These are phyloP conservation scores for Drosophila pectinifera DNA, from an alignment of 1,140 invertebrate genomes.

Conservation along the genomic window DNA sequence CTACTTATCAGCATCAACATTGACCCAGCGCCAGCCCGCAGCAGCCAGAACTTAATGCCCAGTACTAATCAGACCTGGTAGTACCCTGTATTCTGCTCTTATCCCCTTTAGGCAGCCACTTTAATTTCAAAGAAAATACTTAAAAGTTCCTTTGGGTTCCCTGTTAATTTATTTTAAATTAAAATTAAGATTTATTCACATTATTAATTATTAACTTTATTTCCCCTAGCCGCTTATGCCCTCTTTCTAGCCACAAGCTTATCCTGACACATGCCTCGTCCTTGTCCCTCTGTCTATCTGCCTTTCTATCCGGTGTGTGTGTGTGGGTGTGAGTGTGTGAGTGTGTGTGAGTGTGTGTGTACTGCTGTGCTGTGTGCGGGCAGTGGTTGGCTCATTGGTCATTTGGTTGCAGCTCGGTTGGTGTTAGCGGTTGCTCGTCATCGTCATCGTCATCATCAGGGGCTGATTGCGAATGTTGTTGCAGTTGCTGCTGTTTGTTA, in stretches of 20 bases:
- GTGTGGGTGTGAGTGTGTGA: not conserved
- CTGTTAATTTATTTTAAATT: not conserved
- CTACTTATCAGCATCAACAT: conserved; percentile 84
- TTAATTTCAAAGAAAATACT: no score
- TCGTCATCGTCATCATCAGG: conserved; percentile 58
- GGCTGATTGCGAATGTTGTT: conserved; percentile 71
- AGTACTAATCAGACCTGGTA: not conserved
- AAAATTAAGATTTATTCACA: not conserved
- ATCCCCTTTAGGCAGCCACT: no score
- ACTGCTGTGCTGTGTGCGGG: conserved; percentile 33
- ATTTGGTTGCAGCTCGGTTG: conserved; percentile 76
- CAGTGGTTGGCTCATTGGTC: conserved; percentile 77
- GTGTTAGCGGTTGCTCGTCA: conserved; percentile 71
- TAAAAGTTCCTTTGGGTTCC: no score
- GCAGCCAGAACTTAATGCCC: conserved; percentile 10
- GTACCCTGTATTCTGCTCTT: no score
- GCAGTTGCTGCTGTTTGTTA: conserved; percentile 49
- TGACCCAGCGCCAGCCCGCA: conserved; percentile 54
- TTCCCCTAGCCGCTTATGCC: conserved; percentile 3
- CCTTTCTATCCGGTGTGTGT: not conserved
- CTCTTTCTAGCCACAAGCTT: conserved; percentile 38
- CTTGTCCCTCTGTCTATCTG: conserved; percentile 10
- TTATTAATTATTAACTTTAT: not conserved
- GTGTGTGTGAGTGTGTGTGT: conserved; percentile 3
- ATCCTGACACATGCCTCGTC: conserved; percentile 43